Base-by-base conservation (phyloP, 1,140 invertebrate genomes). In the Drosophila melanica region DNA sequence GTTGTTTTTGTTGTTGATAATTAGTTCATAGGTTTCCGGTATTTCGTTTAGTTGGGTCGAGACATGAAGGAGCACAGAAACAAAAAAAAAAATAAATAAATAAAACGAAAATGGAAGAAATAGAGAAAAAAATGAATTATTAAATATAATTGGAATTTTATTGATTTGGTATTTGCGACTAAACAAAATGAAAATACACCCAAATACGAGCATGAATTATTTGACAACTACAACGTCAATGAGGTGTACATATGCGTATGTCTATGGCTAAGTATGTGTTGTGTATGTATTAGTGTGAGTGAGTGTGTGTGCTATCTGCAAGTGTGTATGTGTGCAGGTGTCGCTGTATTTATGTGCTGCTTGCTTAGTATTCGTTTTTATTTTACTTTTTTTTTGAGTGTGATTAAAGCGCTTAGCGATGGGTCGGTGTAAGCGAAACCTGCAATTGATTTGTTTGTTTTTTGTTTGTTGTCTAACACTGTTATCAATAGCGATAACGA, bases 131-230 rank as follows among this genome's bases (percentile, higher is more conserved):
- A 77, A 85, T 89, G 35, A 79, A 79, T 87, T 87, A 82, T 87
- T 87, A 84, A 87, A 68, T 87, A 84, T 87, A 84, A 89, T 87
- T 89, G 84, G 77, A 77, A 58, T 79, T 67, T 75, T 89, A 87
- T 87, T 66, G 84, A 87, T 87, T 84, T 57, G 65, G 27, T 89
- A 72, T 80, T 87, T 87, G 84, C 79, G 84, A 87, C 84, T 87
- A 87, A 89, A 84, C 82, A 85, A 80, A 84, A 89, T 89, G 85
- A 87, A 75, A 82, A 84, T 79, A 87, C 84, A 87, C 79, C 81
- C 84, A 89, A 87, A 84, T 84, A 87, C 84, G 84, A 89, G 84
- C 84, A 87, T 87, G 84, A 89, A 87, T 79, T 87, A 87, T 84
- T 89, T 79, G 76, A 87, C 85, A 87, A 87, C 68, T 84, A 87